Evolutionary conservation across 2,113 vertebrate genomes (phyloP), one percentile per base, ranked within the genome.

Genomic region (Aptenodytes forsteri): DNA sequence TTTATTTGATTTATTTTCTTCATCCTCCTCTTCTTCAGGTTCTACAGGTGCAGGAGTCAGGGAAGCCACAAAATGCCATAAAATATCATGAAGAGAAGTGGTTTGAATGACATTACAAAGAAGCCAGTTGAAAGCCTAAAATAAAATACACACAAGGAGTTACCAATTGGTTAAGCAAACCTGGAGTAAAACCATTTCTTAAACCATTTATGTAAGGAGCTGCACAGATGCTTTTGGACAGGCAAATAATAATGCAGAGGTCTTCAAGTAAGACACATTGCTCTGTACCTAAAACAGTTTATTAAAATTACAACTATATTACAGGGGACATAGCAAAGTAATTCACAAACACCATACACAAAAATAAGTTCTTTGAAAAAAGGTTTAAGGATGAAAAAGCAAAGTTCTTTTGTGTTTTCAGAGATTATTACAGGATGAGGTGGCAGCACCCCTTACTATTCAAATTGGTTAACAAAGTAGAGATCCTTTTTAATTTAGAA

Each of bases 51-150:
- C 99, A 61, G 99, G 99, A 21, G 99, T 99, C 47, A 99, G 98
- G 67, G 99, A 99, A 62, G 99, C 99, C 97, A 99, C 99, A 97
- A 99, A 99, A 97, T 99, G 99, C 99, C 99, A 99, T 5, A 99
- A 98, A 90, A 99, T 99, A 97, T 99, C 99, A 94, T 99, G 99
- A 84, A 99, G 99, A 55, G 99, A 99, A 34, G 99, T 99, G 84
- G 99, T 99, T 78, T 99, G 99, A 97, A 99, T 99, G 95, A 99
- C 99, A 32, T 99, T 99, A 96, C 99, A 99, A 61, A 99, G 98
- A 78, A 99, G 99, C 99, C 99, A 99, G 96, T 99, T 99, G 98
- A 99, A 99, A 34, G 99, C 99, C 99, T 99, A 89, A 95, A 95
- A 97, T 34, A 87, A 92, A 91, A 78, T 6, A 52, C 50, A 52